Percentiles rank a stretch among this genome's conserved stretches.
Evolutionary conservation across 2,888 invertebrate species (phyloP).

Genomic region (Furcula furcula): DNA sequence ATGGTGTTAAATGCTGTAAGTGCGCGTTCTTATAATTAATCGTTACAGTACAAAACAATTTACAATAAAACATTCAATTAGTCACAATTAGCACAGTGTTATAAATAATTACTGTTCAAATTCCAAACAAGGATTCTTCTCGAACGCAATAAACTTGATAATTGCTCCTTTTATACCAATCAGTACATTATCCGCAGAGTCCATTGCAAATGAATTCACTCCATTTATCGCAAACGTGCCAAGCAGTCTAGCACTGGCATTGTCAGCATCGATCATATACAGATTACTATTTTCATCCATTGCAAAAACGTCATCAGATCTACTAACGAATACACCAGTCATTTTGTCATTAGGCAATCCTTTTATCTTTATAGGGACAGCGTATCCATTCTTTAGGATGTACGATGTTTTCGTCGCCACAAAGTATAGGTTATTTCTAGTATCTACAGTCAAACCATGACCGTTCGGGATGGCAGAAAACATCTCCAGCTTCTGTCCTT

Average conservation of each 20-base stretch:
- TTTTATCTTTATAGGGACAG: conserved; percentile 62
- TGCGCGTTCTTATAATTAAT: too few relatives aligned
- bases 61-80: too few relatives aligned
- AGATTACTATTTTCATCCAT: conserved; percentile 71
- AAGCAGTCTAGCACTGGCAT: conserved; percentile 49
- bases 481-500: conserved; percentile 55
- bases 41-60: too few relatives aligned
- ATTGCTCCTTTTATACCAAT: conserved; percentile 63
- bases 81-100: conserved; percentile 4
- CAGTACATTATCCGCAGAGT: conserved; percentile 62
- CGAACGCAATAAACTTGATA: conserved; percentile 56
- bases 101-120: conserved; percentile 40
- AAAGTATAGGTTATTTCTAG: conserved; percentile 66
- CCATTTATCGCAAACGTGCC: conserved; percentile 57
- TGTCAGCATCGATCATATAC: conserved; percentile 55
- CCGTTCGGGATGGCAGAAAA: conserved; percentile 66
- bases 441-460: conserved; percentile 64
- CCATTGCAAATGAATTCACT: conserved; percentile 69
- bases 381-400: conserved; percentile 50
- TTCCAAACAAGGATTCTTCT: conserved; percentile 54
- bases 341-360: conserved; percentile 62
- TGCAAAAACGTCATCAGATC: conserved; percentile 61
- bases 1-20: too few relatives aligned
- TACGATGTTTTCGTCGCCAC: conserved; percentile 67
- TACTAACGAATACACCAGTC: conserved; percentile 64